Base-by-base conservation (phyloP, 92 coral and sea anemone genomes). In the Isaurus tuberculatus region DNA sequence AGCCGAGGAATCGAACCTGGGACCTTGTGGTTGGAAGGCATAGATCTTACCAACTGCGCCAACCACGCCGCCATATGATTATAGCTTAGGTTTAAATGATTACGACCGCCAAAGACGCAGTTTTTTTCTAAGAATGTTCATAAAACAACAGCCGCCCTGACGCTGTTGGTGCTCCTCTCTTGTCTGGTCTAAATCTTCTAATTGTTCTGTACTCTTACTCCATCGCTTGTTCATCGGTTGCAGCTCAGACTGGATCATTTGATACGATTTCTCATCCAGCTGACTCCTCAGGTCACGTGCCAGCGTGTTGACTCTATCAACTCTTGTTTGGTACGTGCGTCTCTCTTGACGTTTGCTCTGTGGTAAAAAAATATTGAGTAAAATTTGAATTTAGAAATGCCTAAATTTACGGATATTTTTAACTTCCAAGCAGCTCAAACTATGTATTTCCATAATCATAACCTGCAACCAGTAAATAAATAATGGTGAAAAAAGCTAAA, bases 131-230 rank as follows among this genome's bases (percentile, higher is more conserved):
- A 77, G 11, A 8, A 77, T 36, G 82, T 40, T 33, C 4, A 57
- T 14, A 13, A 77, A 5, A 37, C 82, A 77, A 67, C 82, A 77
- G 0, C 33, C 70, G 16, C 55, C 53, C 0, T 34, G 19, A 13
- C 23, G 32, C 23, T 58, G 82, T 20, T 51, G 32, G 29, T 72
- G 32, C 11, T 72, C 78, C 42, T 58, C 82, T 40, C 70, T 58
- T 17, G 51, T 33, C 32, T 34, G 33, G 19, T 77, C 70, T 16
- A 77, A 43, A 44, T 77, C 51, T 17, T 77, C 69, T 49, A 77
- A 27, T 55, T 77, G 82, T 32, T 57, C 82, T 7, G 23, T 77
- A 55, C 82, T 77, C 19, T 77, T 77, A 27, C 82, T 77, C 82
- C 82, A 77, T 28, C 82, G 30, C 36, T 36, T 77, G 82, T 77